Base-by-base conservation (phyloP, 2,113 vertebrate species). In the Ceyx cyanopectus region DNA sequence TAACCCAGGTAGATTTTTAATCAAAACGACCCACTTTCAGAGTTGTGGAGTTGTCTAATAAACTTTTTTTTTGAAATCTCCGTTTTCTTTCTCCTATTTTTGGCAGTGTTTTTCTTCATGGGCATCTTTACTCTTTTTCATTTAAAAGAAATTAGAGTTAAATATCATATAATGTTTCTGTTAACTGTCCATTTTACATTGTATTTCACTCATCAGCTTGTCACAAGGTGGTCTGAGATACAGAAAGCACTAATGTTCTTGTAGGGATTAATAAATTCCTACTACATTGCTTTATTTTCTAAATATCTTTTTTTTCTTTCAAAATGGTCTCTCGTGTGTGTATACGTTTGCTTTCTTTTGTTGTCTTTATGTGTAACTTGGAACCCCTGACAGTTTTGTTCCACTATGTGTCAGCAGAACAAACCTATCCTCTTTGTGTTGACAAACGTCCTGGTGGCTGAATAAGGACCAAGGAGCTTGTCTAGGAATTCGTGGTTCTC, bases 311-410 rank as follows among this genome's bases (percentile, higher is more conserved):
- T 51, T 51, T 51, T 12, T 53, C 2, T 53, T 30, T 60, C 20
- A 20, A 3, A 34, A 19, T 1, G 1, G 6, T 26, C 15, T 73
- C 15, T 75, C 32, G 34, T 30, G 29, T 18, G 1, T 7, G 29
- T 12, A 2, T 13, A 14, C 27, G 2, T 46, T 37, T 66, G 23
- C 12, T 65, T 14, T 73, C 40, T 68, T 1, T 18, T 32, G 43
- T 30, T 45, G 2, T 37, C n/a, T 50, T 81, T 43, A 18, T 24
- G 5, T 17, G 29, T 72, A 50, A 56, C 14, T 27, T 34, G 19
- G 26, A 43, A 89, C 22, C n/a, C 20, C 32, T 5, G 32, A 5
- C 13, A 20, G 30, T 63, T 10, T 23, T 10, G 2, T 24, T 60
- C 32, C 41, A 3, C 30, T 14, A 5, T 4, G 2, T 54, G 10